A percentile compares a stretch with the other conserved stretches of the same genome.
These are phyloP conservation scores for Lasioglossum villosulum DNA, from an alignment of 2,888 invertebrate genomes.

Conservation along the genomic window DNA sequence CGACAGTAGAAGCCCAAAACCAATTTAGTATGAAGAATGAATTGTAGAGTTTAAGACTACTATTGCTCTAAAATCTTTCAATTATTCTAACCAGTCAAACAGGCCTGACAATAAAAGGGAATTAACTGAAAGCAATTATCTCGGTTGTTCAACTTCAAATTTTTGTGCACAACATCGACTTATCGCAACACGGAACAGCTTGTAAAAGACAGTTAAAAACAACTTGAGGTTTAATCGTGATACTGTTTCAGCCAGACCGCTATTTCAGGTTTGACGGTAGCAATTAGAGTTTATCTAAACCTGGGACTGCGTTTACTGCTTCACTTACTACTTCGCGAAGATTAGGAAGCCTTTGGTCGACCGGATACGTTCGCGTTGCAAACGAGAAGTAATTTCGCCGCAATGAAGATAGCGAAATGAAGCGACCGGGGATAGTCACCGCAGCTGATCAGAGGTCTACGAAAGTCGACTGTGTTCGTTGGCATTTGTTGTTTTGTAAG, in stretches of 20 bases:
- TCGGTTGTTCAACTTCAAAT: not conserved
- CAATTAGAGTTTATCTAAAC: not conserved
- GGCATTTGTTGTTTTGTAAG: not conserved
- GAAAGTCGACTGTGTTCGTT: not conserved
- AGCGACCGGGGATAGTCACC: not conserved
- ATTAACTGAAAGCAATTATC: too few relatives aligned
- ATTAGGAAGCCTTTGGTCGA: not conserved
- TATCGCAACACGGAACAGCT: not conserved
- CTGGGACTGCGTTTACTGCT: not conserved
- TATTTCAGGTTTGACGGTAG: not conserved
- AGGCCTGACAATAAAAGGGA: not conserved
- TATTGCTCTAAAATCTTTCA: not conserved
- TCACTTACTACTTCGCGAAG: not conserved
- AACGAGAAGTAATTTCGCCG: not conserved
- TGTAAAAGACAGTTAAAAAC: not conserved
- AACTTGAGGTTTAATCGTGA: not conserved
- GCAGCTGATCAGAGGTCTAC: not conserved
- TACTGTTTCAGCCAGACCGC: not conserved
- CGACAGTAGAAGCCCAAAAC: not conserved
- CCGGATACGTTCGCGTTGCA: not conserved
- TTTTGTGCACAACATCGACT: not conserved
- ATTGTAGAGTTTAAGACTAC: too few relatives aligned
- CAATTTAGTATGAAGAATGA: not conserved
- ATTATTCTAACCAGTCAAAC: not conserved
- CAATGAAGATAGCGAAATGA: not conserved